A percentile compares a stretch with the other conserved stretches of the same genome.
Evolutionary conservation across 2,797 vertebrate genomes (phyloP).

Genomic region (Sparus aurata): DNA sequence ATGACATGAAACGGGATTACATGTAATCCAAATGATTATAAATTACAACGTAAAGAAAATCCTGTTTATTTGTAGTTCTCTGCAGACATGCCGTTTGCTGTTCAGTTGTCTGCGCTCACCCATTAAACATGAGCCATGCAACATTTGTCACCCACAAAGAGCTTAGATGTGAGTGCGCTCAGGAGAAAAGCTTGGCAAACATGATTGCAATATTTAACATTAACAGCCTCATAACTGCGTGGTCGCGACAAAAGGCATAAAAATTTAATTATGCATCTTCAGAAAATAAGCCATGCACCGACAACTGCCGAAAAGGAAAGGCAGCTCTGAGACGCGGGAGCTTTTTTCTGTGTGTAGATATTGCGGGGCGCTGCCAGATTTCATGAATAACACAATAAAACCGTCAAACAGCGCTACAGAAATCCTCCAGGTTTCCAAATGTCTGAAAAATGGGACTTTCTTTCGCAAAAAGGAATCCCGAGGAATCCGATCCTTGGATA

Average conservation of each 20-base stretch:
- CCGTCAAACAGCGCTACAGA: conserved; percentile 50
- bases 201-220: conserved; percentile 49
- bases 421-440: conserved; percentile 64
- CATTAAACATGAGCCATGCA: conserved; percentile 55
- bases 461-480: conserved; percentile 67
- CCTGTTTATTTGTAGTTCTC: conserved; percentile 19
- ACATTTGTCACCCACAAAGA: conserved; percentile 62
- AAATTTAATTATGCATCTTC: conserved; percentile 64
- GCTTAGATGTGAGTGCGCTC: conserved; percentile 40
- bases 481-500: conserved; percentile 79
- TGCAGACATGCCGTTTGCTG: conserved; percentile 28
- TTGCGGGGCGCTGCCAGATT: conserved; percentile 56
- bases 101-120: conserved; percentile 28
- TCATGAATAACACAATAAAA: conserved; percentile 77
- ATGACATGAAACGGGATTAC: conserved; percentile 50
- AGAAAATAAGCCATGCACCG: conserved; percentile 56
- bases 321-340: conserved; percentile 53
- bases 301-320: conserved; percentile 57
- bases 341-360: conserved; percentile 63
- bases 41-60: conserved; percentile 42
- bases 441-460: conserved; percentile 74
- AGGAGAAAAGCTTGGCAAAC: conserved; percentile 54
- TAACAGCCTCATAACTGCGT: conserved; percentile 45
- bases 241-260: conserved; percentile 46
- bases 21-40: conserved; percentile 43